phyloP scores from a whole-genome alignment of 2,797 vertebrate genomes.

The Denticeps clupeoides region DNA sequence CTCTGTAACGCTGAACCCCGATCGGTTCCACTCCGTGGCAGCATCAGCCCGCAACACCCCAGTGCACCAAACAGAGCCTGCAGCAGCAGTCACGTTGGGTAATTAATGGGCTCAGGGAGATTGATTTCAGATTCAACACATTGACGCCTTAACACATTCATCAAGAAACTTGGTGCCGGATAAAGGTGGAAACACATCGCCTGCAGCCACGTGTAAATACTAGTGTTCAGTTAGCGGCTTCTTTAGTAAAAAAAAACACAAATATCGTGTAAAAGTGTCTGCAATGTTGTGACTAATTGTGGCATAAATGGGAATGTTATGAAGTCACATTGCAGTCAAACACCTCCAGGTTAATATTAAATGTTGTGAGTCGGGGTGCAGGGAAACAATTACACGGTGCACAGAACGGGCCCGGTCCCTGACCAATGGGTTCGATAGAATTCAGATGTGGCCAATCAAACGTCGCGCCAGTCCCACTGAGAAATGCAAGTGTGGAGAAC shows the following conservation, averaged over 20 bases:
- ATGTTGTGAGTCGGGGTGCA: background rate
- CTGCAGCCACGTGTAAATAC: too few species aligned
- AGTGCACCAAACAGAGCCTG: constrained; percentile 26
- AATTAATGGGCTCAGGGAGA: constrained; percentile 51
- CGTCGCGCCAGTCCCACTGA: constrained; percentile 9
- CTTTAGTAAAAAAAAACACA: too few species aligned
- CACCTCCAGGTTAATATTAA: background rate
- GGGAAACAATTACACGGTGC: constrained; percentile 1
- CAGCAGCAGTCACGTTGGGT: constrained; percentile 42
- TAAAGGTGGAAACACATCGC: background rate
- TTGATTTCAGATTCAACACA: constrained; percentile 49
- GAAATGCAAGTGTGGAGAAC: constrained; percentile 12
- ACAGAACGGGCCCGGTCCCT: constrained; percentile 5
- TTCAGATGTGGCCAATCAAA: constrained; percentile 21
- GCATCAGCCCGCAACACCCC: background rate
- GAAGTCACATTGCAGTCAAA: too few species aligned
- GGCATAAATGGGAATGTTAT: too few species aligned
- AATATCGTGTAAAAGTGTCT: too few species aligned
- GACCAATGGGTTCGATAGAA: constrained; percentile 13
- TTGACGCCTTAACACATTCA: constrained; percentile 40
- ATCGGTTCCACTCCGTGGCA: constrained; percentile 12
- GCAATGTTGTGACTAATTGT: too few species aligned
- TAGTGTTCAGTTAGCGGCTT: too few species aligned
- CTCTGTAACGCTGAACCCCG: constrained; percentile 40
- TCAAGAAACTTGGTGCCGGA: constrained; percentile 23